These are phyloP conservation scores for Lamprologus tigripictilis DNA, from an alignment of 2,113 vertebrate genomes.

Conservation along the genomic window DNA sequence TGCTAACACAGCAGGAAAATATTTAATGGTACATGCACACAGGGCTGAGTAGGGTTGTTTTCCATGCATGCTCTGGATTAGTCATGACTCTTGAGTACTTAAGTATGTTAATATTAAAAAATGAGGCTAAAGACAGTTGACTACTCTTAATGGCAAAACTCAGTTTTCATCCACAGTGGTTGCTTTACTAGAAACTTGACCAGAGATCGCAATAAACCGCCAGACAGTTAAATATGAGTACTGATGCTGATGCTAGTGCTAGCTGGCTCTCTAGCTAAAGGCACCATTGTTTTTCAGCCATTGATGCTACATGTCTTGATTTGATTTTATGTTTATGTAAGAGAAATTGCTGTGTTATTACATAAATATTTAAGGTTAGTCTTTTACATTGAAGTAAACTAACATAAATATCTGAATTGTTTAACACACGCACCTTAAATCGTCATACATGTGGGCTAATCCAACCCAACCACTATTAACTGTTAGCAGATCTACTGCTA, in stretches of 20 bases:
- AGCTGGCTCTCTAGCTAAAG: not conserved
- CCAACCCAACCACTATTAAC: not conserved
- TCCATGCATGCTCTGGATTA: not conserved
- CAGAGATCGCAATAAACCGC: not conserved
- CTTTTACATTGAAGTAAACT: not conserved
- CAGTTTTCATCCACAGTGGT: not conserved
- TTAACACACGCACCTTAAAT: not conserved
- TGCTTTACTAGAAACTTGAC: not conserved
- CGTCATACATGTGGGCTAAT: not conserved
- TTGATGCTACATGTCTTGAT: not conserved
- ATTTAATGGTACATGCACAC: not conserved
- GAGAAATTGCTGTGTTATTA: not conserved
- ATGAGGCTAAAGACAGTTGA: not conserved
- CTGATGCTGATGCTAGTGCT: not conserved
- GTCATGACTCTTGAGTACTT: not conserved
- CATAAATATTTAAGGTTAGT: not conserved
- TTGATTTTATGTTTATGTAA: not conserved
- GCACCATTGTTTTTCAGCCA: not conserved
- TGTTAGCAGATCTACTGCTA: not conserved
- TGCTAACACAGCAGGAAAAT: not conserved
- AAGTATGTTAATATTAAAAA: not conserved
- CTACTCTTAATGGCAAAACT: not conserved
- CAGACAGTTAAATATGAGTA: not conserved
- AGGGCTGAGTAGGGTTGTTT: not conserved
- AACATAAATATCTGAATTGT: not conserved